phyloP scores from a whole-genome alignment of 1,140 invertebrate genomes.

The Archegozetes longisetosus region DNA sequence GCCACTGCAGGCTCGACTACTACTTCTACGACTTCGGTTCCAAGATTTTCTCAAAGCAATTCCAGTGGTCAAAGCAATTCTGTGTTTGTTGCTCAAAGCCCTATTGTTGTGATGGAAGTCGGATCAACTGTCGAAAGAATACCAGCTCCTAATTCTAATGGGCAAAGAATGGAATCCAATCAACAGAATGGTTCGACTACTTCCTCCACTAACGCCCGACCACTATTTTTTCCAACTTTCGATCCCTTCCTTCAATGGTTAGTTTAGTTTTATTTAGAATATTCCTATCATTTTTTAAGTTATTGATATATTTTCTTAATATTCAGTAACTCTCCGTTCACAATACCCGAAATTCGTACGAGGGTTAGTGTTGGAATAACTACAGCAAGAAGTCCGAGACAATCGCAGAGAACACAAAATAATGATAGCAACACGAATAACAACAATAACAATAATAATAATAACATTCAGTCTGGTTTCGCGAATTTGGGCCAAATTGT shows the following conservation, averaged over 20 bases:
- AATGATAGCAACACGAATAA: too few relatives aligned
- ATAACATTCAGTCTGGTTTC: neutral
- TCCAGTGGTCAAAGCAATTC: constrained; percentile 1
- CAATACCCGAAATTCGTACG: constrained; percentile 3
- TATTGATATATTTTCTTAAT: constrained; percentile 16
- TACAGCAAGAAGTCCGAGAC: neutral
- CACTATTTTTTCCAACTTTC: too few relatives aligned
- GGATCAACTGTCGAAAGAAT: constrained; percentile 36
- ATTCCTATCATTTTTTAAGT: constrained; percentile 4
- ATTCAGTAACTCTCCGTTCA: constrained; percentile 20
- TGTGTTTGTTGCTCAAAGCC: constrained; percentile 26
- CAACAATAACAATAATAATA: too few relatives aligned
- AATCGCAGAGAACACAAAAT: too few relatives aligned
- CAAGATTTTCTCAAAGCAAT: constrained; percentile 19
- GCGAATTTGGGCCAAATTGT: too few relatives aligned
- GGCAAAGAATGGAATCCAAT: too few relatives aligned
- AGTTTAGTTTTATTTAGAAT: constrained; percentile 22
- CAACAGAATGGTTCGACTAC: too few relatives aligned
- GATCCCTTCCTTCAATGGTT: constrained; percentile 27
- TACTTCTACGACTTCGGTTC: constrained; percentile 18
- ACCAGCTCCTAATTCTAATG: too few relatives aligned
- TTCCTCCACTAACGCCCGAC: too few relatives aligned
- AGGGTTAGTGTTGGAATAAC: neutral
- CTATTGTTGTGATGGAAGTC: constrained; percentile 50
- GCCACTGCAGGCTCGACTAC: constrained; percentile 18